Percentiles rank a stretch among this genome's conserved stretches.
Evolutionary conservation across 2,888 invertebrate genomes (phyloP).

Genomic region (Folsomia manolachei): DNA sequence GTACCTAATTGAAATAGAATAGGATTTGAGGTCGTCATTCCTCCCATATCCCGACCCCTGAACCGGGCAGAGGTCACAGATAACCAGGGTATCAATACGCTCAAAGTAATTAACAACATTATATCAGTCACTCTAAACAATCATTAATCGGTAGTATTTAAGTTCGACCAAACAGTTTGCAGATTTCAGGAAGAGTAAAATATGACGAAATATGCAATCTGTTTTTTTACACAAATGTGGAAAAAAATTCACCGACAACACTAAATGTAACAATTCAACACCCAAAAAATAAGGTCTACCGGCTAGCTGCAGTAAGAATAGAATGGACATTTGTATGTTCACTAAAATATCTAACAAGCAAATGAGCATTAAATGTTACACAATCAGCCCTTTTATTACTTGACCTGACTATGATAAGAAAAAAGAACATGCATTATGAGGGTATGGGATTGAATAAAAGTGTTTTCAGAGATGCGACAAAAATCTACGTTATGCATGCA

Average conservation of each 20-base stretch:
- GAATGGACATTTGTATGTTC: too few species aligned
- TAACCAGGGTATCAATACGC: neutral
- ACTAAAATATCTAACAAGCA: neutral
- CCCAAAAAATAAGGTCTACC: too few species aligned
- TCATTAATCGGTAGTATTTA: neutral
- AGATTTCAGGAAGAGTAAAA: neutral
- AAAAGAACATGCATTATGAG: too few species aligned
- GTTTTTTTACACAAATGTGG: neutral
- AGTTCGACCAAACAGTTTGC: neutral
- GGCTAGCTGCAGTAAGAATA: too few species aligned
- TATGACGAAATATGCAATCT: neutral
- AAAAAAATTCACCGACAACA: neutral
- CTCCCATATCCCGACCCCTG: neutral
- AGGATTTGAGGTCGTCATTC: neutral
- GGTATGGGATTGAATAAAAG: too few species aligned
- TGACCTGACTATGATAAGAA: too few species aligned
- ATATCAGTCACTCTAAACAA: neutral
- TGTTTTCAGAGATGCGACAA: too few species aligned
- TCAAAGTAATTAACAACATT: neutral
- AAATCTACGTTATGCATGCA: too few species aligned
- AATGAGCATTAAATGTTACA: neutral
- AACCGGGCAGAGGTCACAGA: neutral
- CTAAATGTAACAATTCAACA: too few species aligned
- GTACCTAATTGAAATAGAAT: conserved; percentile 16
- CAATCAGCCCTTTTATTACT: neutral